phyloP scores from a whole-genome alignment of 2,797 vertebrate species.

The Tadarida brasiliensis region DNA sequence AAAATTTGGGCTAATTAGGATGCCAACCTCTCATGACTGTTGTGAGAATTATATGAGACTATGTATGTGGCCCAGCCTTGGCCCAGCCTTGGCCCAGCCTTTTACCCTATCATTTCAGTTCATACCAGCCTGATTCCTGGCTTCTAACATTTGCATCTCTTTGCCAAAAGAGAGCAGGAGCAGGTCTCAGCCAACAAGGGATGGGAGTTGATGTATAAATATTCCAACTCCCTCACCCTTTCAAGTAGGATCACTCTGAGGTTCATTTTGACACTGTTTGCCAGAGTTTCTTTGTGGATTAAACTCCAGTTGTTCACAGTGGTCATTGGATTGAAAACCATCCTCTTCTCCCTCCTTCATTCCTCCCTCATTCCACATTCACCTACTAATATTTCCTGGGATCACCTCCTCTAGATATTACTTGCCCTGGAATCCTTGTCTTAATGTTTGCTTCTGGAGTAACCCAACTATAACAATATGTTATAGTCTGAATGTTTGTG shows the following conservation, averaged over 20 bases:
- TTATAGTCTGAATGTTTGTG: background rate
- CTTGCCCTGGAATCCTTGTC: background rate
- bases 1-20: background rate
- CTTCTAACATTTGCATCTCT: background rate
- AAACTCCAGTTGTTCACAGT: background rate
- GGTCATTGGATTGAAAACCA: background rate
- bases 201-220: background rate
- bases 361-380: background rate
- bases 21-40: background rate
- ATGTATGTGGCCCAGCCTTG: background rate
- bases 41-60: background rate
- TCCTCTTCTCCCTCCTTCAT: background rate
- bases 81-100: background rate
- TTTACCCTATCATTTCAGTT: background rate
- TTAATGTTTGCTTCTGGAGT: background rate
- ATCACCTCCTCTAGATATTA: background rate
- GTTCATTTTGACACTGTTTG: background rate
- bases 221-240: background rate
- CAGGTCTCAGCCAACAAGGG: background rate
- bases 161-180: background rate
- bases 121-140: background rate
- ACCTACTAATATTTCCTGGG: background rate
- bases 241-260: background rate
- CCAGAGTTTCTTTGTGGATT: background rate
- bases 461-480: background rate